Conservation (phyloP, 2,113 vertebrate genomes). For the Astatoreochromis straeleni region DNA sequence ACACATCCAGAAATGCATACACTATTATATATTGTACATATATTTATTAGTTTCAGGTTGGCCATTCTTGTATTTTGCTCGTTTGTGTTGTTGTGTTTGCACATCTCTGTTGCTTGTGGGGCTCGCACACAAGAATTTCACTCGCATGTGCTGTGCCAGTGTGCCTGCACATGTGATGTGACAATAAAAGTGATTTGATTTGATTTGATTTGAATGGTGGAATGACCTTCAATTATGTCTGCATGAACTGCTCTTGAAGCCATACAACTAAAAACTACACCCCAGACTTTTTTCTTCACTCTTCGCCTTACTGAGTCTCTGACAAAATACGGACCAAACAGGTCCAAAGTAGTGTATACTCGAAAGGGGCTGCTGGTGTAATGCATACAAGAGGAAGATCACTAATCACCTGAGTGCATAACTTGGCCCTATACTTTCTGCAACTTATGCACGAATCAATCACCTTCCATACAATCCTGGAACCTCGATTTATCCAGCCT, state of each 20-base stretch:
- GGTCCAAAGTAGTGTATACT: neutral
- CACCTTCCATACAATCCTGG: neutral
- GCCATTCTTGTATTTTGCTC: no score
- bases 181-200: no score
- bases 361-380: rapidly evolving
- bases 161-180: no score
- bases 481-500: neutral
- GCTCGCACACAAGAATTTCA: no score
- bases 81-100: no score
- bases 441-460: neutral
- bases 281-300: neutral
- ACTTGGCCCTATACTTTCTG: rapidly evolving
- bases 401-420: neutral
- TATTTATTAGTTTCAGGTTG: no score
- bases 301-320: rapidly evolving
- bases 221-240: neutral
- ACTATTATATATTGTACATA: no score
- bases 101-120: no score
- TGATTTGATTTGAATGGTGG: no score
- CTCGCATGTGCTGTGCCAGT: no score
- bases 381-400: rapidly evolving
- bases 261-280: rapidly evolving
- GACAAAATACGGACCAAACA: neutral
- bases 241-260: neutral
- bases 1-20: no score